These are phyloP conservation scores for Porites evermanni DNA, from an alignment of 92 coral and sea anemone genomes.

Conservation along the genomic window DNA sequence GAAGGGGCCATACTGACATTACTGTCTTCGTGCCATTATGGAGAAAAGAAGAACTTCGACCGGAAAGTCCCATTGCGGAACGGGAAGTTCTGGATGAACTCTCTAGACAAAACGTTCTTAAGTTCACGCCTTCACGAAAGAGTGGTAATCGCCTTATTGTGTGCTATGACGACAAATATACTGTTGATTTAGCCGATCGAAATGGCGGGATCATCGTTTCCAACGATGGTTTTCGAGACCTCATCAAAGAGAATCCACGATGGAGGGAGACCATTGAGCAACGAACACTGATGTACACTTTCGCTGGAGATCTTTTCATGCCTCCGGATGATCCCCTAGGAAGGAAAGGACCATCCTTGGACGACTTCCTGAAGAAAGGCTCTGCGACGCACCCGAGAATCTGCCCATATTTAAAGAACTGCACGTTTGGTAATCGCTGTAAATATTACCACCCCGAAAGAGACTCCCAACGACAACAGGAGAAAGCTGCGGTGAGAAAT, in stretches of 20 bases:
- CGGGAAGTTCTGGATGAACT: conserved; percentile 73
- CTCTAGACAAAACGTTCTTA: conserved; percentile 55
- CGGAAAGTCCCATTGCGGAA: conserved; percentile 72
- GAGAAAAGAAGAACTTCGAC: conserved; percentile 75
- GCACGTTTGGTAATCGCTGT: conserved; percentile 95
- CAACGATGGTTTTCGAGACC: conserved; percentile 90
- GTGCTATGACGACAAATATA: conserved; percentile 94
- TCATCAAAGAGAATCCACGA: conserved; percentile 69
- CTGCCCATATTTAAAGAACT: conserved; percentile 89
- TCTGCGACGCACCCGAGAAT: conserved; percentile 76
- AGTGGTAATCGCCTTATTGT: conserved; percentile 77
- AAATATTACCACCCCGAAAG: conserved; percentile 93
- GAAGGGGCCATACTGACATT: conserved; percentile 90
- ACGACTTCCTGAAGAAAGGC: conserved; percentile 90
- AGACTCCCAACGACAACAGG: conserved; percentile 67
- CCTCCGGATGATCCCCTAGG: conserved; percentile 97
- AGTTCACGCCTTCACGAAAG: conserved; percentile 87
- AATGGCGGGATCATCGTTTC: conserved; percentile 92
- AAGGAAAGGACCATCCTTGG: conserved; percentile 86
- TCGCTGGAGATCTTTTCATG: conserved; percentile 91
- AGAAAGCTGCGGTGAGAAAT: conserved; percentile 2
- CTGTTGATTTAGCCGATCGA: conserved; percentile 76
- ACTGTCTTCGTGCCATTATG: conserved; percentile 92
- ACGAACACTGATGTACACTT: conserved; percentile 85
- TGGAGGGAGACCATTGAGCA: conserved; percentile 93